These are phyloP conservation scores for Drosophila mettleri DNA, from an alignment of 2,888 invertebrate genomes.

Conservation along the genomic window DNA sequence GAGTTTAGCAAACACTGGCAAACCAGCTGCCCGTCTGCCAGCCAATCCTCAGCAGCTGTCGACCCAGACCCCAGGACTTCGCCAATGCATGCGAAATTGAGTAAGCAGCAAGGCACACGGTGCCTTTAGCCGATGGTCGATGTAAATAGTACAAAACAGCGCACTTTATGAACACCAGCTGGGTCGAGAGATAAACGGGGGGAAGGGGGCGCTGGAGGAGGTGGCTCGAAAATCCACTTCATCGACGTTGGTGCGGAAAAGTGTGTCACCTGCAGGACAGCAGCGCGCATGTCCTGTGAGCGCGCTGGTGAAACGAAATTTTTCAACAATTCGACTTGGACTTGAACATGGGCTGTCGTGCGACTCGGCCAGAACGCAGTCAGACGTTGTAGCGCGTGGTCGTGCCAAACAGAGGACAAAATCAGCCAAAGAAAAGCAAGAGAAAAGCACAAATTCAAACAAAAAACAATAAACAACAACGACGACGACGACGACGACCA, in stretches of 20 bases:
- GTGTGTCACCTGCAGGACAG: conserved; percentile 72
- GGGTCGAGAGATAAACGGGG: not conserved
- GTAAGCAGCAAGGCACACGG: conserved; percentile 37
- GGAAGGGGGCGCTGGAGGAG: fast-evolving
- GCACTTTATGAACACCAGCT: conserved; percentile 40
- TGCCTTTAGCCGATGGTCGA: conserved; percentile 66
- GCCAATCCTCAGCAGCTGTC: conserved; percentile 44
- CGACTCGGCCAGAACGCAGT: conserved; percentile 75
- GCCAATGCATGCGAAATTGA: conserved; percentile 73
- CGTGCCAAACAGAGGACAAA: conserved; percentile 57
- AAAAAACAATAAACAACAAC: conserved; percentile 16
- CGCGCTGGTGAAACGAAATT: conserved; percentile 53
- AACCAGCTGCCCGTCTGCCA: conserved; percentile 10
- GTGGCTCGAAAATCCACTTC: conserved; percentile 54
- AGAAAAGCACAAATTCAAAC: conserved; percentile 3
- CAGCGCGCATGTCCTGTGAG: conserved; percentile 72
- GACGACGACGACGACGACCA: conserved; percentile 26
- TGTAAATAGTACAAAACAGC: conserved; percentile 63
- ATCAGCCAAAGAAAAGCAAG: too few species aligned
- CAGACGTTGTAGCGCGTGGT: conserved; percentile 81
- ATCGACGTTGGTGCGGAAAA: conserved; percentile 71
- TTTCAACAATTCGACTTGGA: conserved; percentile 42
- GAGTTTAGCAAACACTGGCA: conserved; percentile 46
- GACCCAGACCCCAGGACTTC: conserved; percentile 16
- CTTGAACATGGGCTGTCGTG: conserved; percentile 28